Conservation (phyloP, 2,113 vertebrate genomes). For the Glaucomys volans region DNA sequence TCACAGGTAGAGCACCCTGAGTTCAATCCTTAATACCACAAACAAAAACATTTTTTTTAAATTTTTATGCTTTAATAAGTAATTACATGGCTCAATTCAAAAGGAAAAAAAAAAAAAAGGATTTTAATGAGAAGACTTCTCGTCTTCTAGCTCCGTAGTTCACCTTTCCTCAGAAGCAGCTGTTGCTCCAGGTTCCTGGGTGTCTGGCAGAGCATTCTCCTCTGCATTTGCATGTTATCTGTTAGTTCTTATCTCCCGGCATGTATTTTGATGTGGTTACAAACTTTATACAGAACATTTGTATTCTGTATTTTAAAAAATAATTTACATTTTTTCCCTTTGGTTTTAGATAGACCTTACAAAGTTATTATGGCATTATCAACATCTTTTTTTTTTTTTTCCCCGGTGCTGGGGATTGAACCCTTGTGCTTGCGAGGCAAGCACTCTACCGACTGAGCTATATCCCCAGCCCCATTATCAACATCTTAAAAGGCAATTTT, state of each 20-base stretch:
- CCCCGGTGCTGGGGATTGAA: too few species aligned
- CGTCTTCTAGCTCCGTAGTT: background rate
- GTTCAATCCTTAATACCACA: too few species aligned
- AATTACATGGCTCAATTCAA: slow-evolving; percentile 18
- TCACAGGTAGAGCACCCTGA: too few species aligned
- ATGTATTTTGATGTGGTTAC: background rate
- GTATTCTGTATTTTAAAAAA: background rate
- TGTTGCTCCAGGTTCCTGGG: background rate
- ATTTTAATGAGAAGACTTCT: background rate
- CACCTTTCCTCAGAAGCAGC: background rate
- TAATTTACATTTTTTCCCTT: background rate
- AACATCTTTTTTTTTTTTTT: too few species aligned
- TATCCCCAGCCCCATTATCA: too few species aligned
- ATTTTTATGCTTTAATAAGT: slow-evolving; percentile 31
- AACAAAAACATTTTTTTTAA: too few species aligned
- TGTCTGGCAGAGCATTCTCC: background rate
- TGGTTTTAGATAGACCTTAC: background rate
- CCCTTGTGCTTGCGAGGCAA: too few species aligned
- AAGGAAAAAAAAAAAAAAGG: background rate
- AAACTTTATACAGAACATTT: background rate
- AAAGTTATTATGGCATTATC: slow-evolving; percentile 35
- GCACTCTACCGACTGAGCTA: too few species aligned
- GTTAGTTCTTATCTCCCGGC: background rate
- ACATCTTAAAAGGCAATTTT: slow-evolving; percentile 41
- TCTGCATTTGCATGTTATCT: background rate